A percentile compares a stretch with the other conserved stretches of the same genome.
These are phyloP conservation scores for Drosophila busckii DNA, from an alignment of 1,140 invertebrate species.

Conservation along the genomic window DNA sequence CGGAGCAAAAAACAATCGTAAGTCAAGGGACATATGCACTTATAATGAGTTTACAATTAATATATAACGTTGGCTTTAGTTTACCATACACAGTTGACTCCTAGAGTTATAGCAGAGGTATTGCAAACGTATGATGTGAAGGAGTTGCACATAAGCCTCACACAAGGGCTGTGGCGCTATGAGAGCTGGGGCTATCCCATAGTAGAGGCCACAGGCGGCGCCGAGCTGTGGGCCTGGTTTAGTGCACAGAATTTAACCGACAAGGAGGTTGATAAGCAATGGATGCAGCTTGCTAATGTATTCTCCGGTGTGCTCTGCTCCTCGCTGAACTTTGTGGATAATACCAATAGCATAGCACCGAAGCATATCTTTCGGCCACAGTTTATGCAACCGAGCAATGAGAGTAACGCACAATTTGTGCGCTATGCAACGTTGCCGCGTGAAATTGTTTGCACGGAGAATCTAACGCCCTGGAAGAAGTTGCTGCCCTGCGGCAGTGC, in stretches of 20 bases:
- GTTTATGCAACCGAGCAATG: conserved; percentile 80
- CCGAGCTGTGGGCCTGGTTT: conserved; percentile 96
- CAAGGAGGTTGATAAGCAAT: conserved; percentile 86
- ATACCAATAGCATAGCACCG: conserved; percentile 91
- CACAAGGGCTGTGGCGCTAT: conserved; percentile 95
- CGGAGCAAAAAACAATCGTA: conserved; percentile 80
- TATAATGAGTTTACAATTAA: background rate
- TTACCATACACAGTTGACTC: conserved; percentile 92
- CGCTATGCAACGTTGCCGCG: conserved; percentile 92
- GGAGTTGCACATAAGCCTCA: conserved; percentile 94
- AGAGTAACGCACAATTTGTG: conserved; percentile 80
- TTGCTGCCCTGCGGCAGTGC: conserved; percentile 94
- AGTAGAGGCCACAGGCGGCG: conserved; percentile 92
- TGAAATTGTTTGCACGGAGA: conserved; percentile 99
- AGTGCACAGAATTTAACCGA: conserved; percentile 78
- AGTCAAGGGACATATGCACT: conserved; percentile 76
- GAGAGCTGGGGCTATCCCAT: conserved; percentile 95
- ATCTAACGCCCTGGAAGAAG: conserved; percentile 99
- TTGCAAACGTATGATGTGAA: conserved; percentile 90
- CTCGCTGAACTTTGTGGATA: conserved; percentile 96
- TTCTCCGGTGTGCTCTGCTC: conserved; percentile 96
- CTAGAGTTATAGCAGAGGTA: conserved; percentile 94
- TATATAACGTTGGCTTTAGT: conserved; percentile 79
- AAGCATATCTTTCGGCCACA: conserved; percentile 89
- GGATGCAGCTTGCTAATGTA: conserved; percentile 92